Percentiles rank a stretch among this genome's conserved stretches.
Evolutionary conservation across 2,888 invertebrate genomes (phyloP).

Genomic region (Microplitis deprimator): DNA sequence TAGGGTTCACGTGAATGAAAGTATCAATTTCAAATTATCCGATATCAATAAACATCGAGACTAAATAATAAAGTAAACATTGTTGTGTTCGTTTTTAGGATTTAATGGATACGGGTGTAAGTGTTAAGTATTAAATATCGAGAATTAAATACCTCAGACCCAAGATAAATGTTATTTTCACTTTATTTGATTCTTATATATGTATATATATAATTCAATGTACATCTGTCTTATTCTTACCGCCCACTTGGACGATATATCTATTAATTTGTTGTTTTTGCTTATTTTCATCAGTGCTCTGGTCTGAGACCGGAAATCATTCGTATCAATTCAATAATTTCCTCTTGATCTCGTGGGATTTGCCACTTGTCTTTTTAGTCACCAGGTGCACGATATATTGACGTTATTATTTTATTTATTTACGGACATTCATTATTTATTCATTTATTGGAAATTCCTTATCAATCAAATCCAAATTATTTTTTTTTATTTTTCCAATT

Average conservation of each 20-base stretch:
- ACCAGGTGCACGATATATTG: slow-evolving; percentile 18
- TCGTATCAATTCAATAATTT: slow-evolving; percentile 36
- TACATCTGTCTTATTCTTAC: neutral
- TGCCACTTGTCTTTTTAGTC: slow-evolving; percentile 17
- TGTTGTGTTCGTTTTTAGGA: neutral
- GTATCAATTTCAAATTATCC: neutral
- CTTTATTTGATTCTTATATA: neutral
- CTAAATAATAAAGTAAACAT: neutral
- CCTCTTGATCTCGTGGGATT: slow-evolving; percentile 11
- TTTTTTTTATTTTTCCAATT: neutral
- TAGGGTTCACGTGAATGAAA: neutral
- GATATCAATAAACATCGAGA: neutral
- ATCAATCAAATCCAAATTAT: neutral
- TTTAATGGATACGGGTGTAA: neutral
- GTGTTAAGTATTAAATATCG: neutral
- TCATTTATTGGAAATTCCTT: neutral
- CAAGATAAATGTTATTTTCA: neutral
- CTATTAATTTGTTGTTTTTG: slow-evolving; percentile 23
- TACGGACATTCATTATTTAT: neutral
- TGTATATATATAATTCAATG: neutral
- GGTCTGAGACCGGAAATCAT: slow-evolving; percentile 23
- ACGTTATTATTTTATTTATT: neutral
- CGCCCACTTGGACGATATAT: slow-evolving; percentile 17
- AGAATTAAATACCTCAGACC: neutral
- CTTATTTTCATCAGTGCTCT: neutral